Base-by-base conservation (phyloP, 2,888 invertebrate genomes). In the Nycteola revayana region DNA sequence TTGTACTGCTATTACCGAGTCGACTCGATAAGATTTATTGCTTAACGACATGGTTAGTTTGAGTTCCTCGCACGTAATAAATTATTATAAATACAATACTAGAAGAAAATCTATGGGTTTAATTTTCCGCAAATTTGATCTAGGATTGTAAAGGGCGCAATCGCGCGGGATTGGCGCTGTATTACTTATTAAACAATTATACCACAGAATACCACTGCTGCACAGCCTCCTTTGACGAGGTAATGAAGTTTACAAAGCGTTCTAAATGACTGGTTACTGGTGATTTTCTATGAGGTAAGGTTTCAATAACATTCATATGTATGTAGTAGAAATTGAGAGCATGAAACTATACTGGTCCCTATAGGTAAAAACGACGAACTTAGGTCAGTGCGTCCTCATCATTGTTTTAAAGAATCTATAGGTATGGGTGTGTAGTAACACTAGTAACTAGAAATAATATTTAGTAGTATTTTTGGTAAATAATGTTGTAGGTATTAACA, bases 121-220 rank as follows among this genome's bases (percentile, higher is more conserved):
- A 87, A 87, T 88, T 88, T 87, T 84, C 78, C 87, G 87, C 85
- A 86, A 83, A 81, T 86, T 85, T 85, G 75, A 83, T 76, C 70
- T 70, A 65, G 65, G 67, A 69, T 77, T 63, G 73, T 85, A 81
- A 86, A 80, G 37, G 46, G 44, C 33, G 37, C 39, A 45, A 47
- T 51, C 53, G 56, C 46, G 52, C 45, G 42, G 28, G 43, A 27
- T 49, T 38, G 29, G 36, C 34, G 44, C 46, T 9, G 49, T 44
- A 49, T 49, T 61, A 54, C 63, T 66, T 65, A 49, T n/a, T n/a
- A n/a, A n/a, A n/a, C n/a, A n/a, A n/a, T n/a, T n/a, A n/a, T n/a
- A n/a, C n/a, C n/a, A n/a, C n/a, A n/a, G n/a, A n/a, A n/a, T 14
- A 14, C 14, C 2, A 14, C 14, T 14, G 14, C 5, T 14, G 5